Conservation (phyloP, 2,797 vertebrate species). For the Gallinago solitaria region DNA sequence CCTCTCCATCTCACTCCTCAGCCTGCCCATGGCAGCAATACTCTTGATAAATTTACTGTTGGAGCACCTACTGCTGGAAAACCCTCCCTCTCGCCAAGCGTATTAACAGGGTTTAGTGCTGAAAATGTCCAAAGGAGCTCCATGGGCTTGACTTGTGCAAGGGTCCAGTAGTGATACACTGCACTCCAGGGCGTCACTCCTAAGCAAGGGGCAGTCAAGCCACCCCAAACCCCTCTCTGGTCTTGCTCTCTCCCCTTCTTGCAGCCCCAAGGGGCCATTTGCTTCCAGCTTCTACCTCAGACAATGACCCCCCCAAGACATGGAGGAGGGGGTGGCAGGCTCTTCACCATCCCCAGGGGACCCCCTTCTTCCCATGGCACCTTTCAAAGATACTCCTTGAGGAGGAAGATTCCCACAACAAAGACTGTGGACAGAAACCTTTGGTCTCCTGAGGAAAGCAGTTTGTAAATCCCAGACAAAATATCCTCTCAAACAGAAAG, state of each 20-base stretch:
- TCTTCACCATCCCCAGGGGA: neutral
- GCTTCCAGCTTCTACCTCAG: neutral
- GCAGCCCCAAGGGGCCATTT: neutral
- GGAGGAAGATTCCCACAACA: neutral
- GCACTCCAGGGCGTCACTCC: neutral
- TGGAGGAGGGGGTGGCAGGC: accelerated
- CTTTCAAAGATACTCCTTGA: neutral
- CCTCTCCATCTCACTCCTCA: neutral
- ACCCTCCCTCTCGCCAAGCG: neutral
- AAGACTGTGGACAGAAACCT: neutral
- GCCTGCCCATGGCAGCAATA: neutral
- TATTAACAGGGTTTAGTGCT: neutral
- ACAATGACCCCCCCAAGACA: neutral
- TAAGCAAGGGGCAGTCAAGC: neutral
- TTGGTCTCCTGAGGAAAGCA: neutral
- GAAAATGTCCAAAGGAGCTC: neutral
- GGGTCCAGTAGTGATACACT: accelerated
- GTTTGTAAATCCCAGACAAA: neutral
- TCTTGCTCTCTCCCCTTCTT: neutral
- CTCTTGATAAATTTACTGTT: neutral
- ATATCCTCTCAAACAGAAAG: neutral
- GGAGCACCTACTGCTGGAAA: neutral
- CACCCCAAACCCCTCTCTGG: neutral
- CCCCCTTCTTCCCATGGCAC: accelerated
- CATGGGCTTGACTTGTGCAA: neutral